Evolutionary conservation across 2,888 invertebrate species (phyloP).

Genomic region (Scaptodrosophila latifasciaeformis): DNA sequence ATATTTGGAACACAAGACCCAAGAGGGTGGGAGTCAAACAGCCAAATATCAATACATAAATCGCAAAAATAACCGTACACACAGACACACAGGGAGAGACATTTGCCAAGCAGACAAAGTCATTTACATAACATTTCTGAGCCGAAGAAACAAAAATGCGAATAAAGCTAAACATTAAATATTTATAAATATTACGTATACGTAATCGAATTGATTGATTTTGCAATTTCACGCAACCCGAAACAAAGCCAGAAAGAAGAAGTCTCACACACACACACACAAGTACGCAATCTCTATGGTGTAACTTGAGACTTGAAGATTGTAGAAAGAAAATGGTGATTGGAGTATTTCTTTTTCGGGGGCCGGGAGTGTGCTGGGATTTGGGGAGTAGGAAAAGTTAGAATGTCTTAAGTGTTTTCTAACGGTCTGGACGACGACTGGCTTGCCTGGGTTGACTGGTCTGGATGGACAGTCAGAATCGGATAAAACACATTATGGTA

Average conservation of each 20-base stretch:
- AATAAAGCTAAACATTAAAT: slow-evolving; percentile 62
- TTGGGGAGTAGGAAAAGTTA: slow-evolving; percentile 5
- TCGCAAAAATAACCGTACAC: background rate
- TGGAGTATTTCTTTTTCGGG: no score
- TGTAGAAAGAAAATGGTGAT: background rate
- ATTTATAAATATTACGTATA: slow-evolving; percentile 68
- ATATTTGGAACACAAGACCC: no score
- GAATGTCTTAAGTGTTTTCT: slow-evolving; percentile 55
- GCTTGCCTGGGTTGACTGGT: no score
- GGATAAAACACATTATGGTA: slow-evolving; percentile 63
- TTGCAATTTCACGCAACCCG: slow-evolving; percentile 58
- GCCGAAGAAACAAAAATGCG: slow-evolving; percentile 34
- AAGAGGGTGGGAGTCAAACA: no score
- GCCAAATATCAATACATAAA: background rate
- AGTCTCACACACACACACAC: slow-evolving; percentile 18
- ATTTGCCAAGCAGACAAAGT: slow-evolving; percentile 28
- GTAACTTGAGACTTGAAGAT: slow-evolving; percentile 12
- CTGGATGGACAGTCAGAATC: slow-evolving; percentile 12
- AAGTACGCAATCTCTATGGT: background rate
- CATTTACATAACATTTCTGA: slow-evolving; percentile 45
- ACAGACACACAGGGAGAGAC: background rate
- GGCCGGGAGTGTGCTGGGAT: background rate
- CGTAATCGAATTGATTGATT: slow-evolving; percentile 72
- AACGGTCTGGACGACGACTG: slow-evolving; percentile 22
- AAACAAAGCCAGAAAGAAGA: slow-evolving; percentile 28